Percentiles rank a stretch among this genome's conserved stretches.
Evolutionary conservation across 2,797 vertebrate species (phyloP).

Genomic region (Sebastes steindachneri): DNA sequence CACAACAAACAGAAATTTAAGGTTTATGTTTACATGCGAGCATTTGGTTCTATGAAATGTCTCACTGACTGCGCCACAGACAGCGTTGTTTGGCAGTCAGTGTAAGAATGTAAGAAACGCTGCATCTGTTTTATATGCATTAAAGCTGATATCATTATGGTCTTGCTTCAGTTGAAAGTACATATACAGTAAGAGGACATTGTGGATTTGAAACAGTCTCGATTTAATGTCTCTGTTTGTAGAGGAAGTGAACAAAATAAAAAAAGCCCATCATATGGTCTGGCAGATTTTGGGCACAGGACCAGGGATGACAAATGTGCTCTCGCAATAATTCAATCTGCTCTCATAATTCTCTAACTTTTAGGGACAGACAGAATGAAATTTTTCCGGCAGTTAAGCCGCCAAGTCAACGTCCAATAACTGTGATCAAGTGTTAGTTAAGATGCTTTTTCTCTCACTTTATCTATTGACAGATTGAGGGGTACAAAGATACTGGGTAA

Average conservation of each 20-base stretch:
- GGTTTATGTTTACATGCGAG: conserved; percentile 63
- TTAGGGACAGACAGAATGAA: conserved; percentile 86
- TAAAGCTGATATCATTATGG: conserved; percentile 60
- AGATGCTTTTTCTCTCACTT: conserved; percentile 83
- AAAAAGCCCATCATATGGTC: conserved; percentile 91
- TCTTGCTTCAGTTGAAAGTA: conserved; percentile 49
- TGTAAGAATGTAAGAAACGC: conserved; percentile 34
- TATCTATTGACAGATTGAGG: conserved; percentile 85
- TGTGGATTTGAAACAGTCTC: conserved; percentile 61
- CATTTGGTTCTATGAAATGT: conserved; percentile 59
- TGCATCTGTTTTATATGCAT: conserved; percentile 65
- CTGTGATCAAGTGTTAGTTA: conserved; percentile 85
- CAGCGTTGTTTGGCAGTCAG: conserved; percentile 61
- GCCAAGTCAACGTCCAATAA: conserved; percentile 85
- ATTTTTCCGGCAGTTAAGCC: conserved; percentile 83
- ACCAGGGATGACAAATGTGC: conserved; percentile 90
- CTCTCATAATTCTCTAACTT: conserved; percentile 90
- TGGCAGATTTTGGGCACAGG: conserved; percentile 88
- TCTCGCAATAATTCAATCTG: conserved; percentile 90
- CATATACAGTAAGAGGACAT: conserved; percentile 68
- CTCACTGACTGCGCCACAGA: conserved; percentile 20
- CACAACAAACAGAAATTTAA: conserved; percentile 68
- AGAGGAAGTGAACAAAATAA: conserved; percentile 87
- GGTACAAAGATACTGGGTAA: conserved; percentile 82
- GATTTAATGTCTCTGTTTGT: conserved; percentile 84